These are phyloP conservation scores for Drosophila lutescens DNA, from an alignment of 2,888 invertebrate species.

Conservation along the genomic window DNA sequence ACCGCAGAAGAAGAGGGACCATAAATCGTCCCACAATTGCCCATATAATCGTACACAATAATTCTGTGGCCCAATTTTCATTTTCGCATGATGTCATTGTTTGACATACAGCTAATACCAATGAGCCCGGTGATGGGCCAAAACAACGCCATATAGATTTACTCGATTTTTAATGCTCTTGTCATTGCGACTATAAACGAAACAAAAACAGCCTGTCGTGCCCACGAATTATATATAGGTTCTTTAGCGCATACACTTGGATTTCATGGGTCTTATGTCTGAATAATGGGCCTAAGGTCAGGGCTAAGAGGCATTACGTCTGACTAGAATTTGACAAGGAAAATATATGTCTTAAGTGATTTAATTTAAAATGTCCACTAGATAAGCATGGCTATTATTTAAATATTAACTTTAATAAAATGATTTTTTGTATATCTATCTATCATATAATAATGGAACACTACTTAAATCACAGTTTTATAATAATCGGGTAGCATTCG, in stretches of 20 bases:
- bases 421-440: too few relatives aligned
- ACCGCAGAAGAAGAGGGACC: slow-evolving; percentile 14
- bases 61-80: slow-evolving; percentile 58
- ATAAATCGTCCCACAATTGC: slow-evolving; percentile 59
- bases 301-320: slow-evolving; percentile 12
- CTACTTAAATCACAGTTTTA: neutral
- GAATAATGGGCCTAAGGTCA: slow-evolving; percentile 28
- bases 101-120: slow-evolving; percentile 29
- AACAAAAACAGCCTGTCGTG: slow-evolving; percentile 56
- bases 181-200: slow-evolving; percentile 28
- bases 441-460: too few relatives aligned
- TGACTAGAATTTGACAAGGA: too few relatives aligned
- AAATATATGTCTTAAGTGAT: neutral
- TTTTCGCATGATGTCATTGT: slow-evolving; percentile 53
- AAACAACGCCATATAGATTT: slow-evolving; percentile 39
- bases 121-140: slow-evolving; percentile 17
- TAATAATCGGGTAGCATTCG: neutral
- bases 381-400: too few relatives aligned
- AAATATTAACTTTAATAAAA: too few relatives aligned
- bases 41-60: slow-evolving; percentile 31
- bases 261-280: slow-evolving; percentile 20
- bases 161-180: slow-evolving; percentile 42
- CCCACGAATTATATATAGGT: slow-evolving; percentile 2
- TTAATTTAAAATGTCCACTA: neutral
- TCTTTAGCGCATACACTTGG: neutral